Conservation (phyloP, 2,797 vertebrate species). For the Syngnathus acus region DNA sequence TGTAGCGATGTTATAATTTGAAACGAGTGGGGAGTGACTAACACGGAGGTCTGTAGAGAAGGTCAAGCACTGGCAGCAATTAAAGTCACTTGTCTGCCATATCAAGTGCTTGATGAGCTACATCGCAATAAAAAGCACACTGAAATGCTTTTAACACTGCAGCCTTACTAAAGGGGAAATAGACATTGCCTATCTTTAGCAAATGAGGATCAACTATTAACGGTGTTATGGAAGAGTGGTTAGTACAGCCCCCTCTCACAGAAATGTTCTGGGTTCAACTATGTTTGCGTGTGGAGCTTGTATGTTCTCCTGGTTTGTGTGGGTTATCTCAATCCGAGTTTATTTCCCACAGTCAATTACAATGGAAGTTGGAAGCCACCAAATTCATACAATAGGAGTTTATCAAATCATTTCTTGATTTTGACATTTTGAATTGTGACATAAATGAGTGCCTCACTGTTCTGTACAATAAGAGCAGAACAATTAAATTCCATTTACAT, state of each 20-base stretch:
- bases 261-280: not conserved
- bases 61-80: constrained; percentile 60
- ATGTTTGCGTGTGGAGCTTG: not conserved
- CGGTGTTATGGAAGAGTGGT: not conserved
- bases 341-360: too few relatives aligned
- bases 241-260: not conserved
- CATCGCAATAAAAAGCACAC: constrained; percentile 48
- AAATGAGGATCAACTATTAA: not conserved
- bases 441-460: too few relatives aligned
- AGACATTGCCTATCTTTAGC: not conserved
- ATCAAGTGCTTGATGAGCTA: constrained; percentile 57
- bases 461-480: too few relatives aligned
- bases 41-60: constrained; percentile 48
- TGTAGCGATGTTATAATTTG: constrained; percentile 49
- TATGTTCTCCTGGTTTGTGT: not conserved
- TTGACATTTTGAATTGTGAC: too few relatives aligned
- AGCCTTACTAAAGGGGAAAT: not conserved
- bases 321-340: not conserved
- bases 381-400: too few relatives aligned
- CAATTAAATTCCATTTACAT: not conserved
- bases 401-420: not conserved
- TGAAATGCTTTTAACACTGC: constrained; percentile 14
- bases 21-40: constrained; percentile 57
- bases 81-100: constrained; percentile 58
- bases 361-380: not conserved